Evolutionary conservation across 2,113 vertebrate species (phyloP).

Genomic region (Dolichallabes microphthalmus): DNA sequence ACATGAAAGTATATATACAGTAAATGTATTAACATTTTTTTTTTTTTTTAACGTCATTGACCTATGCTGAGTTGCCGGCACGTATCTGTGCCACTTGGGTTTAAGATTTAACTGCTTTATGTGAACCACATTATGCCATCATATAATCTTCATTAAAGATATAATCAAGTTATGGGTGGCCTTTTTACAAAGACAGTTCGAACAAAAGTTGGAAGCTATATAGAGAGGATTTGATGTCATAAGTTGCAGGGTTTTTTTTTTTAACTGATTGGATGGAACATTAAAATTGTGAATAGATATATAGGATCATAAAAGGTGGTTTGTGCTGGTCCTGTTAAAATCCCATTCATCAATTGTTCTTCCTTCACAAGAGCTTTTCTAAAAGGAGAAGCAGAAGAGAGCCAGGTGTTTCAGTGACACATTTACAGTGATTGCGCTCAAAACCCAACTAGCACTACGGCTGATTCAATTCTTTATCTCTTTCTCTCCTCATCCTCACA

Average conservation of each 20-base stretch:
- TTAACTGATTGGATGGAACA: background rate
- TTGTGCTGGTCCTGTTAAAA: conserved; percentile 29
- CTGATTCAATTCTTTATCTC: conserved; percentile 5
- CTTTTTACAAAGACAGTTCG: background rate
- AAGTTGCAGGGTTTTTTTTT: background rate
- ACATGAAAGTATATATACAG: too few relatives aligned
- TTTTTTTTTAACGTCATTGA: too few relatives aligned
- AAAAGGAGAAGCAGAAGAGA: conserved; percentile 33
- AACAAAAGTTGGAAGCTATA: background rate
- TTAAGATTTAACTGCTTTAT: too few relatives aligned
- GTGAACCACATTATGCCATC: background rate
- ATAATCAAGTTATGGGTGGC: background rate
- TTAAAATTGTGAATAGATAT: conserved; percentile 9
- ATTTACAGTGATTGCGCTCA: conserved; percentile 31
- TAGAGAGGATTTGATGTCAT: background rate
- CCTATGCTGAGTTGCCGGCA: too few relatives aligned
- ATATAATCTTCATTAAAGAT: background rate
- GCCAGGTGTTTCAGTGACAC: conserved; percentile 50
- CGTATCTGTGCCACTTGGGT: too few relatives aligned
- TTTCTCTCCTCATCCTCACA: background rate
- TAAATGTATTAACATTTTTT: too few relatives aligned
- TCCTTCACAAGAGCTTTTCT: conserved; percentile 40
- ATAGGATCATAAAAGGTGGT: background rate
- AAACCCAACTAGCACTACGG: background rate
- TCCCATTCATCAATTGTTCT: conserved; percentile 48